Conservation (phyloP, 2,888 invertebrate genomes). For the Eupithecia abbreviata region DNA sequence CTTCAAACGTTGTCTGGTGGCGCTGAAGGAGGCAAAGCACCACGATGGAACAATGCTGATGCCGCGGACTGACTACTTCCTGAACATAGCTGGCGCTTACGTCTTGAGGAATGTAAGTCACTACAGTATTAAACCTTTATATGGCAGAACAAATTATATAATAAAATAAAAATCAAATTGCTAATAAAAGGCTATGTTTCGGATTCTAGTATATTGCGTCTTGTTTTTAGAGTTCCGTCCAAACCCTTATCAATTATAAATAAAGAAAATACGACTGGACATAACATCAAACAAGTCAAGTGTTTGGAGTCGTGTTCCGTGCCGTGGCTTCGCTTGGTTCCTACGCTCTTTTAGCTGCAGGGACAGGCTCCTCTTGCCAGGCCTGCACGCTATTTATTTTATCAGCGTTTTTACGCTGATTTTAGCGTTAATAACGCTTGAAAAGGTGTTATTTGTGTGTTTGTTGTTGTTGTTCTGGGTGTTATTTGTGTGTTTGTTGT, state of each 20-base stretch:
- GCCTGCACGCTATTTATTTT: too few species aligned
- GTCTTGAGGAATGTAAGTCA: conserved; percentile 69
- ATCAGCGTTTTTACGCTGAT: too few species aligned
- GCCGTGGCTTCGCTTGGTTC: background rate
- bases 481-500: too few species aligned
- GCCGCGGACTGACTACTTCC: conserved; percentile 59
- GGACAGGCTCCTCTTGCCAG: background rate
- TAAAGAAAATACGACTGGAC: too few species aligned
- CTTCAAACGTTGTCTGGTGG: conserved; percentile 66
- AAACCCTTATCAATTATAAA: background rate
- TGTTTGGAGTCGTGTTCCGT: background rate
- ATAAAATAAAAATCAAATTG: too few species aligned
- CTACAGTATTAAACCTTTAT: background rate
- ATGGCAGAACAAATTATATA: background rate
- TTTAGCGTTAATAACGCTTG: too few species aligned
- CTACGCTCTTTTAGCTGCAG: background rate
- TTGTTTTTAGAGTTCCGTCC: background rate
- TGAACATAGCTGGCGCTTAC: conserved; percentile 71
- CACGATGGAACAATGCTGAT: conserved; percentile 55
- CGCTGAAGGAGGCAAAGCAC: conserved; percentile 61
- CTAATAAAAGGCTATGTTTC: too few species aligned
- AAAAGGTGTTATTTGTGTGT: too few species aligned
- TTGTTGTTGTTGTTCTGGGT: too few species aligned
- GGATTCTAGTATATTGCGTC: background rate
- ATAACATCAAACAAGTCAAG: background rate